phyloP scores from a whole-genome alignment of 2,888 invertebrate genomes.

The Trachelus tabidus region DNA sequence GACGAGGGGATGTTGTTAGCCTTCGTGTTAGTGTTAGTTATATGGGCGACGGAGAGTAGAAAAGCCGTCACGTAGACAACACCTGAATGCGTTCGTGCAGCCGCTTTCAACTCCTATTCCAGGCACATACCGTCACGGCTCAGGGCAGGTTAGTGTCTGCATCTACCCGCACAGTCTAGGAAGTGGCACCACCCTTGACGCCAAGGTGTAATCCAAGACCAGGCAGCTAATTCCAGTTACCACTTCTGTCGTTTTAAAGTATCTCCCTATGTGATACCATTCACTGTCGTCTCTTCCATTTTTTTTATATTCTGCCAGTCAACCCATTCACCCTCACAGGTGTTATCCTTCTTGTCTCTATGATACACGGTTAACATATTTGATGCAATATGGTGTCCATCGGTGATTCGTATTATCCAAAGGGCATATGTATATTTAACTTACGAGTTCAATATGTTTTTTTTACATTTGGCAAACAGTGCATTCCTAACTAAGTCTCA shows the following conservation, averaged over 20 bases:
- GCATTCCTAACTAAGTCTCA: too few species aligned
- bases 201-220: not conserved
- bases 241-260: not conserved
- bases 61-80: not conserved
- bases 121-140: not conserved
- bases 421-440: not conserved
- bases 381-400: not conserved
- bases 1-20: not conserved
- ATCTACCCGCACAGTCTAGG: not conserved
- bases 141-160: not conserved
- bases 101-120: not conserved
- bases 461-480: not conserved
- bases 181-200: not conserved
- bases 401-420: not conserved
- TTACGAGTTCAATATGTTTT: not conserved
- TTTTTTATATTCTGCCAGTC: not conserved
- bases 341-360: not conserved
- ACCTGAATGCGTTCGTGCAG: not conserved
- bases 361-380: not conserved
- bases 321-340: too few species aligned
- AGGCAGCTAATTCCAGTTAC: not conserved
- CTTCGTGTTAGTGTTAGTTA: not conserved
- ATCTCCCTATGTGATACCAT: not conserved
- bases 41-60: not conserved
- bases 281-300: not conserved